Base-by-base conservation (phyloP, 2,113 vertebrate species). In the Sinocyclocheilus rhinocerous region DNA sequence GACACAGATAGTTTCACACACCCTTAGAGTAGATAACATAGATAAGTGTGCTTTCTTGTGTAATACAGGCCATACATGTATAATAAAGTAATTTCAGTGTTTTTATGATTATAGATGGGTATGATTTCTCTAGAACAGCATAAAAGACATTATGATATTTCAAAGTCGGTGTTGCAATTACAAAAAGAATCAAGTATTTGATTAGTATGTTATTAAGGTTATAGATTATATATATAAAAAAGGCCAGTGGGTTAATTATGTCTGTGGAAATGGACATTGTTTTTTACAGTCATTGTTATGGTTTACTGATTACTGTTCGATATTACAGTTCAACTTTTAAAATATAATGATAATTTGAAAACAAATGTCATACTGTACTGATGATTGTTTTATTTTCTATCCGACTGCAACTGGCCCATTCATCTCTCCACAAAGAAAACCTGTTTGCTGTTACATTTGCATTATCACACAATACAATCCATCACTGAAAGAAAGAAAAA, bases 131-230 rank as follows among this genome's bases (percentile, higher is more conserved):
- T 26, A 52, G 22, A 80, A 42, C 33, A 9, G 11, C 5, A 55
- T n/a, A 8, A 42, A 39, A 80, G 26, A 76, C 8, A 2, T 20
- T n/a, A n/a, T n/a, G n/a, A n/a, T n/a, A n/a, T n/a, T n/a, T n/a
- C n/a, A n/a, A n/a, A n/a, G 16, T 6, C 22, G 4, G 9, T 36
- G 6, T n/a, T 36, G 18, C 67, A 78, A 1, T 57, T 33, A 55
- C 75, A 77, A 36, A 95, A 94, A 96, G 9, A n/a, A 36, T 11
- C 1, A 36, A 12, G 0, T 9, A 36, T 57, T 52, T 13, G 3
- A 36, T 36, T 77, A 10, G 52, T 55, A 20, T 55, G 52, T 55
- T 18, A 20, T 55, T 18, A 55, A 6, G 52, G 6, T 55, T 18
- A 55, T 18, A 55, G 52, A 75, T 75, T 13, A 42, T 42, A 42